Percentiles rank a stretch among this genome's conserved stretches.
Conservation (phyloP, 2,797 vertebrate species). For the Girardinus metallicus region DNA sequence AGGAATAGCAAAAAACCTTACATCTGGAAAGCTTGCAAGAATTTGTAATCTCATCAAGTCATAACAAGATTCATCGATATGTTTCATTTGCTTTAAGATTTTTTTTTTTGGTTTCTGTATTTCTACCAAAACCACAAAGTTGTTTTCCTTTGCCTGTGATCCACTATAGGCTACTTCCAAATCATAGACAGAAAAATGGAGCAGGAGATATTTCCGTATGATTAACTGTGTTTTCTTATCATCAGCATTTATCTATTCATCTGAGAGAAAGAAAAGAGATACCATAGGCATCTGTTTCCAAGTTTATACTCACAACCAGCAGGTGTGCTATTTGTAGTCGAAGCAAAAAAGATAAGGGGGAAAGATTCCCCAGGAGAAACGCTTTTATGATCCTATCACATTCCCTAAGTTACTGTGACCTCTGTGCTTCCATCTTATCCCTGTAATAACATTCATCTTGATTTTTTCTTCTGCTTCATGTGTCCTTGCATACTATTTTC, state of each 20-base stretch:
- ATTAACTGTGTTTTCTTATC: not conserved
- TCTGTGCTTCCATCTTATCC: slow-evolving; percentile 41
- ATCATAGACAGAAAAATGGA: not conserved
- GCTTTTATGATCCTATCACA: slow-evolving; percentile 57
- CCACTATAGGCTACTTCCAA: not conserved
- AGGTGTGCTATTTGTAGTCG: slow-evolving; percentile 62
- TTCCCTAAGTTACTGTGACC: slow-evolving; percentile 52
- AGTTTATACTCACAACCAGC: slow-evolving; percentile 43
- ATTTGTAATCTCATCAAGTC: not conserved
- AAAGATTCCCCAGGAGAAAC: slow-evolving; percentile 47
- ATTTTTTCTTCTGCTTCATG: slow-evolving; percentile 1
- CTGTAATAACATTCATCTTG: not conserved
- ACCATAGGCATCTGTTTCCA: slow-evolving; percentile 45
- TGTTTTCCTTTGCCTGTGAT: not conserved
- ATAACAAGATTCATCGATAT: not conserved
- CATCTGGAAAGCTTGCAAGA: slow-evolving; percentile 14
- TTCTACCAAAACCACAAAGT: not conserved
- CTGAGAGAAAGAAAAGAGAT: not conserved
- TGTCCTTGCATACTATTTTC: slow-evolving; percentile 18
- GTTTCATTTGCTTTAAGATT: not conserved
- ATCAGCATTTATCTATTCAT: not conserved
- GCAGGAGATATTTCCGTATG: not conserved
- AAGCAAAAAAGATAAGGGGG: slow-evolving; percentile 42
- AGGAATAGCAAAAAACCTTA: slow-evolving; percentile 13
- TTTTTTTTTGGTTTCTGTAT: not conserved